Percentiles rank a stretch among this genome's conserved stretches.
phyloP scores from a whole-genome alignment of 2,113 vertebrate species.

The Bos indicus region DNA sequence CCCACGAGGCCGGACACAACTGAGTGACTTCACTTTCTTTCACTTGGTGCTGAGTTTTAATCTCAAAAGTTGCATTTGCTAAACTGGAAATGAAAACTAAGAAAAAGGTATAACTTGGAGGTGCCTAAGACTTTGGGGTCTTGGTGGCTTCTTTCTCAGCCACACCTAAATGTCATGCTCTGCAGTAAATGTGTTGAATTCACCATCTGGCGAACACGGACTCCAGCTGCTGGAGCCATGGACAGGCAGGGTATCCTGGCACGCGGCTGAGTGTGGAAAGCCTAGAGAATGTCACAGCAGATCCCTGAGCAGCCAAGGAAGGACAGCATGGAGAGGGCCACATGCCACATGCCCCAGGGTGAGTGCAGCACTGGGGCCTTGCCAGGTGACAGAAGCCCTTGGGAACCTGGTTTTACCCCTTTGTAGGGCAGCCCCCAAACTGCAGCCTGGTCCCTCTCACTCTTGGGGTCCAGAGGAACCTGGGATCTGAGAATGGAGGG shows the following conservation, averaged over 20 bases:
- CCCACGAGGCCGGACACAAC: not conserved
- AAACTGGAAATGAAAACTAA: not conserved
- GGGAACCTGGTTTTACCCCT: not conserved
- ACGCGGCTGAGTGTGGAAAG: not conserved
- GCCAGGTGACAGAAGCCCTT: not conserved
- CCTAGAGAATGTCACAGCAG: not conserved
- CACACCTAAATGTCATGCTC: accelerated
- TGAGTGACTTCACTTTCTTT: not conserved
- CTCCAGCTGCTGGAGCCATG: accelerated
- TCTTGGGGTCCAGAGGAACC: not conserved
- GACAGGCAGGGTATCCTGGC: not conserved
- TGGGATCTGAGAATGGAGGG: not conserved
- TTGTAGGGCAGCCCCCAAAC: not conserved
- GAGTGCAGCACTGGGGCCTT: not conserved
- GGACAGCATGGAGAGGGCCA: not conserved
- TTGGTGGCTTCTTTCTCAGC: not conserved
- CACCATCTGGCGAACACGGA: not conserved
- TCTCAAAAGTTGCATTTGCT: not conserved
- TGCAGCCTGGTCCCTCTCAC: not conserved
- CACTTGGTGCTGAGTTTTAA: not conserved
- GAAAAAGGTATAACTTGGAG: not conserved
- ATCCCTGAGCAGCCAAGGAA: not conserved
- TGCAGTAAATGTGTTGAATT: not conserved
- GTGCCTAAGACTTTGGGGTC: not conserved
- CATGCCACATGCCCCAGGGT: not conserved